Conservation (phyloP, 2,888 invertebrate species). For the Tridacna gigas region DNA sequence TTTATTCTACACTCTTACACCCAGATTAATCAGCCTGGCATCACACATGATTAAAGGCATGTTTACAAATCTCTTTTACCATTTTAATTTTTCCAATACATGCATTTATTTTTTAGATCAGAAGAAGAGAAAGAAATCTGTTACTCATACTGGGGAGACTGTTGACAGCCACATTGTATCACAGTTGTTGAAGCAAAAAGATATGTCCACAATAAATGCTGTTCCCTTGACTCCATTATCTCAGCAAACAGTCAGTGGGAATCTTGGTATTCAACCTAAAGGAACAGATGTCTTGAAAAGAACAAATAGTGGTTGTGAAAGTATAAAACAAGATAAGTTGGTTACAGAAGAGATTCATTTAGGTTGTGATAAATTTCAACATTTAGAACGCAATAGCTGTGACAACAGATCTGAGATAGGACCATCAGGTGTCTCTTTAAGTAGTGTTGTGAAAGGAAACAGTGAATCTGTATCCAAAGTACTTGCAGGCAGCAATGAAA, state of each 20-base stretch:
- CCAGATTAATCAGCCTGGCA: no score
- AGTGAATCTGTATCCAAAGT: slow-evolving; percentile 2
- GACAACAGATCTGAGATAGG: neutral
- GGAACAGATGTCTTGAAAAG: neutral
- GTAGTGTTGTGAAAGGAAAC: slow-evolving; percentile 22
- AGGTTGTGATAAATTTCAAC: slow-evolving; percentile 17
- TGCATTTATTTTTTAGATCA: slow-evolving; percentile 11
- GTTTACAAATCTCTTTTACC: no score
- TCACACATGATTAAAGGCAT: no score
- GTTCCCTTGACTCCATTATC: neutral
- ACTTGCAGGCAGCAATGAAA: neutral
- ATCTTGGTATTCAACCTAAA: neutral
- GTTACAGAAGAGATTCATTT: neutral
- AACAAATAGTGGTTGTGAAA: neutral
- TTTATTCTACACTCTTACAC: no score
- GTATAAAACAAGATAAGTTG: neutral
- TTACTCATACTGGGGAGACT: neutral
- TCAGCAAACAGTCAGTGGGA: neutral
- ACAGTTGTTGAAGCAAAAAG: neutral
- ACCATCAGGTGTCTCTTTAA: neutral
- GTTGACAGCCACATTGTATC: slow-evolving; percentile 9
- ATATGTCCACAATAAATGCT: neutral
- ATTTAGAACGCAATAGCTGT: slow-evolving; percentile 8
- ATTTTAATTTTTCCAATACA: no score
- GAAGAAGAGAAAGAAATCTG: slow-evolving; percentile 17